Evolutionary conservation across 2,113 vertebrate genomes (phyloP).

Genomic region (Chamaetylas fuelleborni): DNA sequence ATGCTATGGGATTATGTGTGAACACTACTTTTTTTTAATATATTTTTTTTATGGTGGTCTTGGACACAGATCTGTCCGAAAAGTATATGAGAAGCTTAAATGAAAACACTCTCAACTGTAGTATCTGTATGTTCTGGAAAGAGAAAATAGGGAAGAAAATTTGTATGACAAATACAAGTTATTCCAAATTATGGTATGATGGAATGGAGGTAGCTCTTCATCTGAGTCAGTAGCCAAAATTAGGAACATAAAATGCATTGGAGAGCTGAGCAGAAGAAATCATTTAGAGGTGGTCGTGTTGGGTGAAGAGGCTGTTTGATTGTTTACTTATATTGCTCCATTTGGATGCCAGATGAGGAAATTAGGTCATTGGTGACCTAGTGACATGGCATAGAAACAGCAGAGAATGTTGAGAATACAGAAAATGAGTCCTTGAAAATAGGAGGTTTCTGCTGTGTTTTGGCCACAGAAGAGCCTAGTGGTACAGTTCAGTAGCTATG

Average conservation of each 20-base stretch:
- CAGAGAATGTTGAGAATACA: neutral
- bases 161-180: neutral
- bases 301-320: neutral
- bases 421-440: neutral
- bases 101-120: neutral
- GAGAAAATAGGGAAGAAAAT: neutral
- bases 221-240: neutral
- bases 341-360: neutral
- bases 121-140: neutral
- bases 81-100: neutral
- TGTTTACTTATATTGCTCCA: neutral
- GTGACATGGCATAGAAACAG: neutral
- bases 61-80: neutral
- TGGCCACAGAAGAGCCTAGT: neutral
- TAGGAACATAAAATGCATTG: neutral
- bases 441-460: neutral
- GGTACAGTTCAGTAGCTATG: neutral
- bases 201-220: neutral
- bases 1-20: neutral
- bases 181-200: neutral
- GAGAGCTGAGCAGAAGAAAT: neutral
- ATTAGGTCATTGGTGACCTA: neutral
- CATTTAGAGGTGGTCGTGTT: neutral
- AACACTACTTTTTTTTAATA: fast-evolving
- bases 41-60: neutral